Conservation (phyloP, 2,888 invertebrate genomes). For the Perdita meconis region DNA sequence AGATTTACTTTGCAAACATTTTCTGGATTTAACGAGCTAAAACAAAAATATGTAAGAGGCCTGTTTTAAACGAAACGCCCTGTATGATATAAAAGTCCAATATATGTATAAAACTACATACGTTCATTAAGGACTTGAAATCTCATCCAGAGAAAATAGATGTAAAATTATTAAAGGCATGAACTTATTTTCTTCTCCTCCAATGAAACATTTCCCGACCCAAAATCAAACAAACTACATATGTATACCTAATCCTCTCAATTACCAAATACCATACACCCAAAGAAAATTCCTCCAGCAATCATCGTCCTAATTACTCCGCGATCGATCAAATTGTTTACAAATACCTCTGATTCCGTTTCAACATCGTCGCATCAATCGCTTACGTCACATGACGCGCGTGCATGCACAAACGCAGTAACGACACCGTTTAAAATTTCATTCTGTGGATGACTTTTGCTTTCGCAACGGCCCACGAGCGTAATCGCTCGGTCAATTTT, state of each 20-base stretch:
- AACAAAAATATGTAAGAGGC: too few relatives aligned
- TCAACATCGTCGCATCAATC: conserved; percentile 15
- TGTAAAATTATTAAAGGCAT: too few relatives aligned
- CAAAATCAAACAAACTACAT: too few relatives aligned
- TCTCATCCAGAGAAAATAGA: too few relatives aligned
- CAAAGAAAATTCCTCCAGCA: background rate
- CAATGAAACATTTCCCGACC: too few relatives aligned
- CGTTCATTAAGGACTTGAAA: too few relatives aligned
- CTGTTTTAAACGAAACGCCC: too few relatives aligned
- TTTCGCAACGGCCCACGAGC: conserved; percentile 33
- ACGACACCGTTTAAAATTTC: conserved; percentile 45
- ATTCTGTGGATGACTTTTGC: conserved; percentile 45
- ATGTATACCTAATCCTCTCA: background rate
- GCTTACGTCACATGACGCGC: conserved; percentile 16
- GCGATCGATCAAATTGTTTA: background rate
- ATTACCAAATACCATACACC: background rate
- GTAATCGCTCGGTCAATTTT: conserved; percentile 13
- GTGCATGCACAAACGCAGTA: conserved; percentile 9
- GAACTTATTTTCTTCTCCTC: too few relatives aligned
- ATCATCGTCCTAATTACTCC: background rate
- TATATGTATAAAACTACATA: too few relatives aligned
- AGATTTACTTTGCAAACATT: too few relatives aligned
- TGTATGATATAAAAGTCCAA: too few relatives aligned
- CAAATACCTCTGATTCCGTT: conserved; percentile 11
- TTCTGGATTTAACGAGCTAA: too few relatives aligned